Evolutionary conservation across 2,888 invertebrate species (phyloP), one percentile per base, ranked within the genome.

Genomic region (Dioctria linearis): DNA sequence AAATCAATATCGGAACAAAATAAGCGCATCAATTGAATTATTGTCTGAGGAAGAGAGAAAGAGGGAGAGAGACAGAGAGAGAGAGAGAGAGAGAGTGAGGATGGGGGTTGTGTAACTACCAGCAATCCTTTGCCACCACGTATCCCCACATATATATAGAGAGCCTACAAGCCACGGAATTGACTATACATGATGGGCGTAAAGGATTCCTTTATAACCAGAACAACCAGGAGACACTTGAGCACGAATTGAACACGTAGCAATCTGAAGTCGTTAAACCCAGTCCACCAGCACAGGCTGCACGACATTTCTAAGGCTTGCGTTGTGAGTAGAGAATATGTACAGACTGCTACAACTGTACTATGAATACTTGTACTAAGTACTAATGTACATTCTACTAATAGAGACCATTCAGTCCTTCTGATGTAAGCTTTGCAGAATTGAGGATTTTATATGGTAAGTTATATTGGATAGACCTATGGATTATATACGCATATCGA

Each of bases 21-120:
- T 67, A 67, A 67, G 67, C 67, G 67, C 67, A 67, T 67, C 67
- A 67, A 67, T 67, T 67, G 67, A 67, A 67, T 67, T 67, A 67
- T 67, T 42, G 67, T 66, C 67, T 67, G 67, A 67, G 46, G 46
- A 13, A 25, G 25, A 25, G 2, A 25, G 25, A 25, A 25, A 25
- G 25, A 25, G 25, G 2, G 25, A 25, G 25, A 25, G 25, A 25
- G 25, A 25, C 25, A 25, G 25, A 25, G 0, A 25, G 25, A 25
- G 25, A 1, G 25, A 25, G 25, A n/a, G n/a, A 25, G 25, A 25
- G 0, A 25, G 25, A 25, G 25, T 25, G 25, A 25, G 25, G 25
- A 25, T 25, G 25, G 25, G 25, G 25, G 25, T 25, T 25, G 25
- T 25, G 25, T 25, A 25, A 25, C 25, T 25, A 25, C 25, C 25